Percentiles rank a stretch among this genome's conserved stretches.
These are phyloP conservation scores for Aquatica leii DNA, from an alignment of 2,888 invertebrate genomes.

Conservation along the genomic window DNA sequence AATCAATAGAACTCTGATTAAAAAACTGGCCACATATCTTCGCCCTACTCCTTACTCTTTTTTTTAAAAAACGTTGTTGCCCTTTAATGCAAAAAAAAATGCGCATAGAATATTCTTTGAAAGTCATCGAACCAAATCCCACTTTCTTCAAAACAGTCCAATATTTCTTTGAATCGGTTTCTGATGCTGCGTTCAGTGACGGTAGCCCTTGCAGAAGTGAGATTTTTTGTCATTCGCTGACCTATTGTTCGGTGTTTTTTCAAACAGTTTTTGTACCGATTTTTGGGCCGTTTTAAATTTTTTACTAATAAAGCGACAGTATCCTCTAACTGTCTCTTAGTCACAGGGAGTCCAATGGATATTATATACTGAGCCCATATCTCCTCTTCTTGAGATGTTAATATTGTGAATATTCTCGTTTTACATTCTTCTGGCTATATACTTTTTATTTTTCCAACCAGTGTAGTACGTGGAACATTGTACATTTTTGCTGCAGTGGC, in stretches of 20 bases:
- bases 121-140: neutral
- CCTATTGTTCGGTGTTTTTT: neutral
- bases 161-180: slow-evolving; percentile 46
- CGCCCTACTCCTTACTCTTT: slow-evolving; percentile 1
- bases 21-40: too few relatives aligned
- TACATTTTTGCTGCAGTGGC: slow-evolving; percentile 28
- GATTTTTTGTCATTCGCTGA: neutral
- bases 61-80: neutral
- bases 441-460: slow-evolving; percentile 33
- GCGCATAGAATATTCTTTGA: too few relatives aligned
- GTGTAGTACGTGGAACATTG: slow-evolving; percentile 34
- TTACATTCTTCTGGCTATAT: slow-evolving; percentile 34
- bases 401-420: too few relatives aligned
- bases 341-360: slow-evolving; percentile 32
- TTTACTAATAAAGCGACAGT: slow-evolving; percentile 25
- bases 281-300: slow-evolving; percentile 15
- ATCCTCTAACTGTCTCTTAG: slow-evolving; percentile 29
- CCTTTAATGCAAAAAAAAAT: slow-evolving; percentile 12
- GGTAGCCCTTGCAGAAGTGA: neutral
- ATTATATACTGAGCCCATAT: slow-evolving; percentile 31
- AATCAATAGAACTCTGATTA: neutral
- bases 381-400: too few relatives aligned
- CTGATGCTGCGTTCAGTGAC: slow-evolving; percentile 3
- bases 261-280: neutral
- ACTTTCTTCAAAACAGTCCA: slow-evolving; percentile 35